Evolutionary conservation across 2,113 vertebrate genomes (phyloP).

Genomic region (Antidorcas marsupialis): DNA sequence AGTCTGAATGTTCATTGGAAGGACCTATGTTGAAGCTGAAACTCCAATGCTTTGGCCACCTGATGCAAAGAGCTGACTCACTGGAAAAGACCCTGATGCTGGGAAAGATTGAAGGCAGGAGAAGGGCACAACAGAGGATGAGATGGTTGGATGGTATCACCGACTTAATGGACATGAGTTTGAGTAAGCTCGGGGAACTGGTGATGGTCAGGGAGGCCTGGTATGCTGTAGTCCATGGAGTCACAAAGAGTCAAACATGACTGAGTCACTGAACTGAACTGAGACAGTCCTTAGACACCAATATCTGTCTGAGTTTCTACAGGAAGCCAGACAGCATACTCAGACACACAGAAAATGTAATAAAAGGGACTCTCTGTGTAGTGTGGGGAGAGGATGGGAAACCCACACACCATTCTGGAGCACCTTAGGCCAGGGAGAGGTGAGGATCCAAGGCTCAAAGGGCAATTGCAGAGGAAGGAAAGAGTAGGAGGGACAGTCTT

Average conservation of each 20-base stretch:
- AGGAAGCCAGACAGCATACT: neutral
- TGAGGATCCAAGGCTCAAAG: neutral
- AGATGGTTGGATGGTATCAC: neutral
- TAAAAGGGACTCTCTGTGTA: fast-evolving
- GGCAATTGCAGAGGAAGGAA: neutral
- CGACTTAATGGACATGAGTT: neutral
- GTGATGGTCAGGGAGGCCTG: neutral
- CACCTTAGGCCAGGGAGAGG: fast-evolving
- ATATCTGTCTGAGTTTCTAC: neutral
- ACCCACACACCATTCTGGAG: neutral
- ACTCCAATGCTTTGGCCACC: neutral
- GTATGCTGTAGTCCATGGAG: neutral
- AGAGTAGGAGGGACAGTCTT: fast-evolving
- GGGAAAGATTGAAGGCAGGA: neutral
- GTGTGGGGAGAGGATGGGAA: neutral
- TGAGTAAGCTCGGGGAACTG: neutral
- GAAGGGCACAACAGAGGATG: neutral
- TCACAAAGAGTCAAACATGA: neutral
- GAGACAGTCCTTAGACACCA: neutral
- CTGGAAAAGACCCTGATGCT: neutral
- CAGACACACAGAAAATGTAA: neutral
- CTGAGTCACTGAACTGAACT: neutral
- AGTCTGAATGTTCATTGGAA: neutral
- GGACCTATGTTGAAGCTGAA: neutral
- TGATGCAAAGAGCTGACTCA: neutral